Conservation (phyloP, 2,113 vertebrate species). For the Tachysurus fulvidraco region DNA sequence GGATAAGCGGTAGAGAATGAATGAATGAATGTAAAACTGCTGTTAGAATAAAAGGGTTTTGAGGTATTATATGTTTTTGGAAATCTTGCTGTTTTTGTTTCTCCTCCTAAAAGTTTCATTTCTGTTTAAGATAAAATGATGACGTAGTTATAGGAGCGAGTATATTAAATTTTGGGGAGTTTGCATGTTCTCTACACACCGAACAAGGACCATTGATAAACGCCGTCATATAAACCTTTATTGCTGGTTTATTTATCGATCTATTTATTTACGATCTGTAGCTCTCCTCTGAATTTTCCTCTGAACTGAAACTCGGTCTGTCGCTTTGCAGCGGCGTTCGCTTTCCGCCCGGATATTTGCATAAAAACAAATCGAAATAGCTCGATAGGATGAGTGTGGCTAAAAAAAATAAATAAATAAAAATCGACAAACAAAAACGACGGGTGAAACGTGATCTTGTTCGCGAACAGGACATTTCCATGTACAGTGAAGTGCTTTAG, state of each 20-base stretch:
- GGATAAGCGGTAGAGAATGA: too few relatives aligned
- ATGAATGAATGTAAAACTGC: too few relatives aligned
- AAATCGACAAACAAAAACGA: neutral
- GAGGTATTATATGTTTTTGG: too few relatives aligned
- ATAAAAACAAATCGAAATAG: neutral
- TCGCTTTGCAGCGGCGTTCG: neutral
- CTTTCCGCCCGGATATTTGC: neutral
- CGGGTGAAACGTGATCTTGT: neutral
- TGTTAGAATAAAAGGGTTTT: too few relatives aligned
- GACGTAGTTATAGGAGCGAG: too few relatives aligned
- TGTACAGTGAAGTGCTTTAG: neutral
- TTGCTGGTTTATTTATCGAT: neutral
- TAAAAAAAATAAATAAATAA: too few relatives aligned
- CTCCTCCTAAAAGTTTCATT: too few relatives aligned
- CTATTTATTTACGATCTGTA: neutral
- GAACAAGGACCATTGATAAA: too few relatives aligned
- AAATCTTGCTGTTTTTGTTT: too few relatives aligned
- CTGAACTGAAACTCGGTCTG: neutral
- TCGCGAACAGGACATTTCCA: neutral
- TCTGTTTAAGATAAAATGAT: too few relatives aligned
- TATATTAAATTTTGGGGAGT: neutral
- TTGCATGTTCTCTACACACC: neutral
- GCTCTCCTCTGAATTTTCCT: neutral
- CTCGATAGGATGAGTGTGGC: neutral
- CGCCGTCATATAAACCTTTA: neutral